phyloP scores from a whole-genome alignment of 1,140 invertebrate species.

The Hesperophylax magnus region DNA sequence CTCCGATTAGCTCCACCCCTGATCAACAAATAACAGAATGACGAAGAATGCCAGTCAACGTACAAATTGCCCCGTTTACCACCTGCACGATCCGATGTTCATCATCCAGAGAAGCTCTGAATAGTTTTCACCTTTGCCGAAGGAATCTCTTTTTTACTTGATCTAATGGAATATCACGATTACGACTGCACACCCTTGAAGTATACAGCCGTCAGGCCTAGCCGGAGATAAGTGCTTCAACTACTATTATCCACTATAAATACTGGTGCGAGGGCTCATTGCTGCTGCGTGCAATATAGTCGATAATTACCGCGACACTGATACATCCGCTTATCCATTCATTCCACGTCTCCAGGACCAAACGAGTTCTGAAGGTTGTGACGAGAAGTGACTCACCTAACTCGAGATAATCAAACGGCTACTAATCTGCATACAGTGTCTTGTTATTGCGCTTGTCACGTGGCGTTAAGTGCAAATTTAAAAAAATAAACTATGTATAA shows the following conservation, averaged over 20 bases:
- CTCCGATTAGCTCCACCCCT: background rate
- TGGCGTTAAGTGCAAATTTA: no score
- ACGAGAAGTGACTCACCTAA: constrained; percentile 23
- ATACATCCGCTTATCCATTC: constrained; percentile 11
- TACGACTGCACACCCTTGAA: background rate
- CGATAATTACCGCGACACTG: constrained; percentile 9
- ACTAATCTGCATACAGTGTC: no score
- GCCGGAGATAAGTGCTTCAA: background rate
- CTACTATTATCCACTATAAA: no score
- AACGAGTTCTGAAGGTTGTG: constrained; percentile 22
- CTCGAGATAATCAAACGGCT: background rate
- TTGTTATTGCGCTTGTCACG: no score
- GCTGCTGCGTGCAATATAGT: constrained; percentile 1
- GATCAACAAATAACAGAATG: constrained; percentile 19
- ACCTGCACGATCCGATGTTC: background rate
- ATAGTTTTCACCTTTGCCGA: constrained; percentile 18
- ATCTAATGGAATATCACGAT: constrained; percentile 22
- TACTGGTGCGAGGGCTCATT: background rate
- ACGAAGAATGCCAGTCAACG: constrained; percentile 13
- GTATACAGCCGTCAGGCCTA: background rate
- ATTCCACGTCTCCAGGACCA: background rate
- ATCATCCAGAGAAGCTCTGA: background rate
- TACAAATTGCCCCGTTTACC: background rate
- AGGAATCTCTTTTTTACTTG: constrained; percentile 17
- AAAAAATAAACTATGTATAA: no score